phyloP scores from a whole-genome alignment of 2,797 vertebrate genomes.

The Apogon hyalosoma region DNA sequence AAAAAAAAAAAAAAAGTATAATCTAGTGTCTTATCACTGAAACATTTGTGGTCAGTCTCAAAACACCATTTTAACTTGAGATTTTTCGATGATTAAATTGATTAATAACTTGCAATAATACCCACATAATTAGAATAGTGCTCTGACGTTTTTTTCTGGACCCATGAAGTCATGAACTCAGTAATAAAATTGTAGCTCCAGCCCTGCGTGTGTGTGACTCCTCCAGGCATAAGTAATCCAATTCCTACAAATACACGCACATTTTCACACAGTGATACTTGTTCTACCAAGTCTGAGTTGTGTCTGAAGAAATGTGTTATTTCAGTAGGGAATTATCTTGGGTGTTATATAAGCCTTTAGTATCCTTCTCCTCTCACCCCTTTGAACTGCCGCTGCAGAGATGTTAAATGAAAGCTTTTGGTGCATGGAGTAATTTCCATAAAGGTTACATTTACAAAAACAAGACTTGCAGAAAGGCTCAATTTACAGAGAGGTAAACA shows the following conservation, averaged over 20 bases:
- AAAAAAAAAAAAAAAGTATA: too few relatives aligned
- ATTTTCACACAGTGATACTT: slow-evolving; percentile 4
- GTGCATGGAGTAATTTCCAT: slow-evolving; percentile 87
- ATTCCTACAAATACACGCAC: slow-evolving; percentile 10
- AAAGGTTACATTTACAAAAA: slow-evolving; percentile 90
- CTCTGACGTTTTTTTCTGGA: background rate
- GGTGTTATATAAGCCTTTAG: slow-evolving; percentile 65
- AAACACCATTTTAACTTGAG: too few relatives aligned
- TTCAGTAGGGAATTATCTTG: slow-evolving; percentile 66
- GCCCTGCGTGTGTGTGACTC: slow-evolving; percentile 7
- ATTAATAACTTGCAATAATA: background rate
- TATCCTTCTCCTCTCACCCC: slow-evolving; percentile 67
- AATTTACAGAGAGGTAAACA: slow-evolving; percentile 90
- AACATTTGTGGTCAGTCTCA: too few relatives aligned
- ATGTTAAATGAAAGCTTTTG: slow-evolving; percentile 85
- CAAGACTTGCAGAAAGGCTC: slow-evolving; percentile 88
- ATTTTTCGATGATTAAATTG: too few relatives aligned
- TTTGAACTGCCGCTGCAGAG: slow-evolving; percentile 71
- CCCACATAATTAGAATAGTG: background rate
- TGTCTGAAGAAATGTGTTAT: slow-evolving; percentile 49
- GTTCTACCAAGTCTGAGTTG: slow-evolving; percentile 44
- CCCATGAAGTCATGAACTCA: background rate
- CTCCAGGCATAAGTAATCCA: slow-evolving; percentile 19
- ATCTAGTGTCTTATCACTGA: too few relatives aligned
- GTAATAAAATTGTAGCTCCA: slow-evolving; percentile 10